Conservation (phyloP, 2,113 vertebrate genomes). For the Heteronetta atricapilla region DNA sequence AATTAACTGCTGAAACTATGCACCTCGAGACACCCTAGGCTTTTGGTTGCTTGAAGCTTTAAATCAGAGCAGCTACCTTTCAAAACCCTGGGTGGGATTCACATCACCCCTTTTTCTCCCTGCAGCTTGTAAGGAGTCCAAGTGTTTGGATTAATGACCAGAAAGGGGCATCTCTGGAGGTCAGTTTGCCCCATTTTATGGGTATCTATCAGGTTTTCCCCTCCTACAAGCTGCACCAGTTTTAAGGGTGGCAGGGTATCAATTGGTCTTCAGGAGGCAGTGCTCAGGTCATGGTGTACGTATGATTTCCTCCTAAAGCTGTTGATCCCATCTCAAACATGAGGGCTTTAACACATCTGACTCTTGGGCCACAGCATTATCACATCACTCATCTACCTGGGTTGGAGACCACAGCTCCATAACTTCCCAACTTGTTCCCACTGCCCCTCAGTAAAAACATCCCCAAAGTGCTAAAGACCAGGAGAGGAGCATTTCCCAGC, state of each 20-base stretch:
- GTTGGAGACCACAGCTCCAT: background rate
- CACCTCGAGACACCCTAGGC: background rate
- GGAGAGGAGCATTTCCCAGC: background rate
- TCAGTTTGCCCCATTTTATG: background rate
- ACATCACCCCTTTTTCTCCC: background rate
- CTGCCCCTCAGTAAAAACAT: background rate
- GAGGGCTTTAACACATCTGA: background rate
- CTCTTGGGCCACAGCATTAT: background rate
- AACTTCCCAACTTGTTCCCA: accelerated
- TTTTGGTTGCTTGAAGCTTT: background rate
- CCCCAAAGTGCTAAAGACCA: background rate
- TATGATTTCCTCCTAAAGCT: background rate
- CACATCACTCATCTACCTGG: background rate
- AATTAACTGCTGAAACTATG: background rate
- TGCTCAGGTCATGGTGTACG: accelerated
- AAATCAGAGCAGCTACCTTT: background rate
- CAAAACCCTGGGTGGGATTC: background rate
- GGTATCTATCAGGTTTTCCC: background rate
- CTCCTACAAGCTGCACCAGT: background rate
- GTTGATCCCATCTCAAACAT: accelerated
- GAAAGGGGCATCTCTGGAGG: background rate
- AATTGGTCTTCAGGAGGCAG: background rate
- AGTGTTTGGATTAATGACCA: background rate
- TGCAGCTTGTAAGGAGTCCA: background rate
- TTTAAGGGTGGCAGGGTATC: background rate